phyloP scores from a whole-genome alignment of 2,113 vertebrate species.

The Eublepharis macularius region DNA sequence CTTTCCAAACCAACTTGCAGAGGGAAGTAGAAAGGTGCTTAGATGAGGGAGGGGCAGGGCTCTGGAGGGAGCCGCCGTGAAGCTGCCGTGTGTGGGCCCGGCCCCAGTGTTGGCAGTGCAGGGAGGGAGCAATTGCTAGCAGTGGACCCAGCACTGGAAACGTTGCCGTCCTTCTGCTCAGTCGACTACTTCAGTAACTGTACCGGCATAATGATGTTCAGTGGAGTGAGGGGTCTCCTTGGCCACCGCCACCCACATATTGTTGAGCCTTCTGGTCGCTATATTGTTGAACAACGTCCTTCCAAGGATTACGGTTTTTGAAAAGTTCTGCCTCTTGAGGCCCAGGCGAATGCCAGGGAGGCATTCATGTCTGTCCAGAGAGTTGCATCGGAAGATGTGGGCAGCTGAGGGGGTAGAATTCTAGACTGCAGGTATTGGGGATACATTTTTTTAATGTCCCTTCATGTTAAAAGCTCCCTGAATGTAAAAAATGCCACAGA shows the following conservation, averaged over 20 bases:
- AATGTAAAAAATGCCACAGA: neutral
- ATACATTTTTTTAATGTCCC: neutral
- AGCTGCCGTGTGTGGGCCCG: neutral
- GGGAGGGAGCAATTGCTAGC: neutral
- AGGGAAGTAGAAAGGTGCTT: conserved; percentile 6
- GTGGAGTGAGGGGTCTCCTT: conserved; percentile 29
- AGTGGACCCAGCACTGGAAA: neutral
- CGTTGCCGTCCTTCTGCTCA: too few species aligned
- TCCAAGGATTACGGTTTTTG: neutral
- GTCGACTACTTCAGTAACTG: neutral
- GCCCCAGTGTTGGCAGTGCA: neutral
- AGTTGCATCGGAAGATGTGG: neutral
- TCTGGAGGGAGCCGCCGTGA: neutral
- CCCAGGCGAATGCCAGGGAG: too few species aligned
- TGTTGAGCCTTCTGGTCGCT: neutral
- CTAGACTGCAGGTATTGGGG: neutral
- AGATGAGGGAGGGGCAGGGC: neutral
- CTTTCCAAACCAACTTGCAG: conserved; percentile 37
- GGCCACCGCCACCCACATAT: neutral
- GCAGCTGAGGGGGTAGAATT: too few species aligned
- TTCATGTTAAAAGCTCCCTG: neutral
- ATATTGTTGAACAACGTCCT: neutral
- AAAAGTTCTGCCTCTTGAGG: neutral
- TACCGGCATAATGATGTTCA: neutral
- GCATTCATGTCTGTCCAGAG: too few species aligned